Evolutionary conservation across 2,113 vertebrate genomes (phyloP), one percentile per base, ranked within the genome.

Genomic region (Eulacestoma nigropectus): DNA sequence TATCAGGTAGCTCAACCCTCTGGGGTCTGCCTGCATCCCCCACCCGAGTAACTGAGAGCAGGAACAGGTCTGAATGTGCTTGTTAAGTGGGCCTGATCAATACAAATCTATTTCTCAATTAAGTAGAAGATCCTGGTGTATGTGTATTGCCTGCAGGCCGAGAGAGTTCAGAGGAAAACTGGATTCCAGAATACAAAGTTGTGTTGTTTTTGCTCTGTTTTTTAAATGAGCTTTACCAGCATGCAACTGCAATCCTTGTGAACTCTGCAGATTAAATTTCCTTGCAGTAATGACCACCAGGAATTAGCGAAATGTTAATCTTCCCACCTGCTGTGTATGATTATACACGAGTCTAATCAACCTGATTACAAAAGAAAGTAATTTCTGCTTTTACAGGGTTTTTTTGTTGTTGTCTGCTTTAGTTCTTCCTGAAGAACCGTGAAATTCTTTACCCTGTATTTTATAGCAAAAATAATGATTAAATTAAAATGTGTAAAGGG

Each of bases 301-400:
- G 94, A 98, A 97, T 95, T 95, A 97, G 94, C 63, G 94, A 96
- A 93, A 82, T 94, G 92, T 91, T 97, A 94, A 96, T 95, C 97
- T 95, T 63, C 89, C 80, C 96, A 95, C 96, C 95, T 94, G 85
- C 92, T 95, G 95, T 50, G 96, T 83, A 79, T 76, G 72, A 89
- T 89, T 95, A 95, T 68, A 97, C 77, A 87, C 14, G 69, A 93
- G 72, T 95, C 96, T 95, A 97, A 98, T 97, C 96, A 96, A 93
- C 79, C 78, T 91, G 89, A 87, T 96, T 78, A 90, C 65, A 13
- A 96, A 89, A 95, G 84, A 97, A 96, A 94, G 91, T 94, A 77
- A 87, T 82, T 81, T 63, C 68, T 82, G 65, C 82, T 96, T 95
- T 92, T 88, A 60, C 32, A 30, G 78, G 42, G 11, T 6, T 41